These are phyloP conservation scores for Drosophila kuntzei DNA, from an alignment of 2,888 invertebrate species.

Conservation along the genomic window DNA sequence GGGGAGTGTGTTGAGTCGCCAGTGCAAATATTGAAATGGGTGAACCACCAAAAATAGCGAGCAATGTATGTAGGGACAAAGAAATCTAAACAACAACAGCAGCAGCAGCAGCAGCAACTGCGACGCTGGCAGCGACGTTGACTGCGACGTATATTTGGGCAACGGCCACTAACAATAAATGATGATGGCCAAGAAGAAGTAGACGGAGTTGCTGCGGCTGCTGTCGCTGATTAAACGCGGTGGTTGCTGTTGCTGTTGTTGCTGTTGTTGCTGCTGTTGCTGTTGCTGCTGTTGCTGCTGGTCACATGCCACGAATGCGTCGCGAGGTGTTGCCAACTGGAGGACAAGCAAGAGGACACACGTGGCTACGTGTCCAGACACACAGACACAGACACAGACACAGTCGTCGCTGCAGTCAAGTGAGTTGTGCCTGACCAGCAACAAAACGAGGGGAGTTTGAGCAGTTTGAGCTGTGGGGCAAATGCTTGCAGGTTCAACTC, in stretches of 20 bases:
- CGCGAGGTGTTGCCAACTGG: slow-evolving; percentile 72
- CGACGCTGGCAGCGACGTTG: slow-evolving; percentile 8
- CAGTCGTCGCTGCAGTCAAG: slow-evolving; percentile 39
- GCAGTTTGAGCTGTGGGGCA: slow-evolving; percentile 37
- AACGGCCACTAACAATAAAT: slow-evolving; percentile 68
- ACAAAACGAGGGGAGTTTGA: neutral
- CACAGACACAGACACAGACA: neutral
- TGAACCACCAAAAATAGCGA: slow-evolving; percentile 57
- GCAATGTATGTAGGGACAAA: slow-evolving; percentile 65
- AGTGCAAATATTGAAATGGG: slow-evolving; percentile 78
- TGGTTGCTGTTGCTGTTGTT: slow-evolving; percentile 35
- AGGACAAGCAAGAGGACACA: slow-evolving; percentile 57
- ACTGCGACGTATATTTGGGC: slow-evolving; percentile 26
- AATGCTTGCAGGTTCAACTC: slow-evolving; percentile 53
- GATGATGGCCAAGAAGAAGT: slow-evolving; percentile 65
- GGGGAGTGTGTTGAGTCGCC: slow-evolving; percentile 14
- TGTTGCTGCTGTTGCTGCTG: slow-evolving; percentile 18
- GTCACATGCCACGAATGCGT: slow-evolving; percentile 73
- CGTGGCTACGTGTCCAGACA: slow-evolving; percentile 61
- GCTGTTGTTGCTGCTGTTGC: slow-evolving; percentile 8
- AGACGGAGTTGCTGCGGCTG: slow-evolving; percentile 39
- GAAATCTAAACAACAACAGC: slow-evolving; percentile 79
- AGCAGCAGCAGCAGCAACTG: slow-evolving; percentile 17
- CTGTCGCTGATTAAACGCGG: slow-evolving; percentile 76
- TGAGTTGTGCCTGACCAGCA: slow-evolving; percentile 24